Evolutionary conservation across 2,888 invertebrate species (phyloP).

Genomic region (Nomada goodeniana): DNA sequence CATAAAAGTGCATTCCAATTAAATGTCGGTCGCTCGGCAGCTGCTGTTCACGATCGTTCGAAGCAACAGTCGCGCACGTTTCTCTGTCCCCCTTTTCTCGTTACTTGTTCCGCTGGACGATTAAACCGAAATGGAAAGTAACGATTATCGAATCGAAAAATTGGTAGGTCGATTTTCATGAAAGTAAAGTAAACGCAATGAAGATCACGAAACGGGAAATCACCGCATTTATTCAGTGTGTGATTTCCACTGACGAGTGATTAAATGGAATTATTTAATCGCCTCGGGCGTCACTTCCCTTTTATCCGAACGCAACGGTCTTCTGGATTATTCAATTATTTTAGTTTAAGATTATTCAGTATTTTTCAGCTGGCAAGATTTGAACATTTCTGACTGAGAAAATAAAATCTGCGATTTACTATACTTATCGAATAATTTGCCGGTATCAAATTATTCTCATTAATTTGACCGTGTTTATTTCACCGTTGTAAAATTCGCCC

Average conservation of each 20-base stretch:
- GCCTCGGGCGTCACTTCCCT: too few relatives aligned
- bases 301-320: too few relatives aligned
- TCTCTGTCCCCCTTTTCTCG: slow-evolving; percentile 4
- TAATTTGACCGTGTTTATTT: too few relatives aligned
- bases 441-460: too few relatives aligned
- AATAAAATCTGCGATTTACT: too few relatives aligned
- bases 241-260: not conserved
- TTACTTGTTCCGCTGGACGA: slow-evolving; percentile 2
- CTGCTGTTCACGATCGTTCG: slow-evolving; percentile 60
- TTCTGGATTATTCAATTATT: too few relatives aligned
- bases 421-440: too few relatives aligned
- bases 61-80: slow-evolving; percentile 26
- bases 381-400: too few relatives aligned
- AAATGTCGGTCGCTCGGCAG: slow-evolving; percentile 72
- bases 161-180: not conserved
- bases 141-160: not conserved
- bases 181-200: not conserved
- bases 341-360: too few relatives aligned
- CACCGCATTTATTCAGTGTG: not conserved
- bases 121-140: slow-evolving; percentile 11
- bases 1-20: slow-evolving; percentile 73
- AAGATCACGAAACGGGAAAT: not conserved
- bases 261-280: too few relatives aligned
- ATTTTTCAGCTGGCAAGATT: too few relatives aligned
- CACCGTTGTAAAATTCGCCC: too few relatives aligned